phyloP scores from a whole-genome alignment of 2,797 vertebrate species.

The Smutsia gigantea region DNA sequence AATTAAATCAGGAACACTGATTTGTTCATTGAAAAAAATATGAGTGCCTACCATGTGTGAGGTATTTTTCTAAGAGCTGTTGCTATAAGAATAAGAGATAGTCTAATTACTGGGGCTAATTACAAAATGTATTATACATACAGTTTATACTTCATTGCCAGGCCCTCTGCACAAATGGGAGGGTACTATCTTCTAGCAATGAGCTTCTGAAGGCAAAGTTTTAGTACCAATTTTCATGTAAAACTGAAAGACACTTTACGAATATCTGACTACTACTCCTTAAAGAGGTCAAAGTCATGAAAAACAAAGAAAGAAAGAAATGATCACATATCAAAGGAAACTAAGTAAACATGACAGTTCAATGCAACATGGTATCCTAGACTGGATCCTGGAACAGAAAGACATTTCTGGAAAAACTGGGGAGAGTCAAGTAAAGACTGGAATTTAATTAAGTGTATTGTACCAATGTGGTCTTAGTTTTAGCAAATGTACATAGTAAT shows the following conservation, averaged over 20 bases:
- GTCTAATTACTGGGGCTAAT: background rate
- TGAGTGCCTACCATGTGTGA: background rate
- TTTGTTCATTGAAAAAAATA: background rate
- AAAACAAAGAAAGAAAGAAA: background rate
- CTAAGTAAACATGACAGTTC: background rate
- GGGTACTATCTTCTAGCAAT: background rate
- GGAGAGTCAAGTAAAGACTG: background rate
- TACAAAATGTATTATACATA: background rate
- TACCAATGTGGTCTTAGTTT: background rate
- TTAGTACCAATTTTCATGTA: background rate
- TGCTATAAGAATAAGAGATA: background rate
- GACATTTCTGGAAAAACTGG: background rate
- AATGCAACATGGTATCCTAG: background rate
- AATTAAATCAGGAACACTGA: background rate
- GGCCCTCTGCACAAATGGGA: background rate
- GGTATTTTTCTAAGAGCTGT: background rate
- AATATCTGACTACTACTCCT: background rate
- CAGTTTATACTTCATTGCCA: background rate
- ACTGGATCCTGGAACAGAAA: background rate
- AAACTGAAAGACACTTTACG: background rate
- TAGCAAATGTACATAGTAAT: background rate
- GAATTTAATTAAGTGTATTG: background rate
- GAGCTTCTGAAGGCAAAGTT: background rate
- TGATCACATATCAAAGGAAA: background rate
- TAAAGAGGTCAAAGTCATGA: background rate